Base-by-base conservation (phyloP, 1,140 invertebrate genomes). In the Eciton burchellii region DNA sequence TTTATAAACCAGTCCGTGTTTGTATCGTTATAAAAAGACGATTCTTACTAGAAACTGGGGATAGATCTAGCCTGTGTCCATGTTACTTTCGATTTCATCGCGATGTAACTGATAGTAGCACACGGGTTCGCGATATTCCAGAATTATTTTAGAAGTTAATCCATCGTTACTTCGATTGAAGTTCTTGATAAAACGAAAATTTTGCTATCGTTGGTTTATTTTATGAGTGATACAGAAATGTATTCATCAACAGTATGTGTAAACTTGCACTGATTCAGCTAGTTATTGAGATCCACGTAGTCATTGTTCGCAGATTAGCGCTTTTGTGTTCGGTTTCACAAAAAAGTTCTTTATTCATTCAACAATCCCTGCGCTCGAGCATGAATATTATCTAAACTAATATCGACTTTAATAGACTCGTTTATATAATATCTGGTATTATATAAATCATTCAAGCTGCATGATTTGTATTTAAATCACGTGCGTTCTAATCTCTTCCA, bases 221-320 rank as follows among this genome's bases (percentile, higher is more conserved):
- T 70, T 45, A 35, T 35, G 35, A 24, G 24, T 16, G n/a, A 19
- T n/a, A 19, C 5, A 41, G 16, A 5, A 43, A 43, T 68, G n/a
- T 65, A 45, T 68, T 77, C 63, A 68, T 77, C 43, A 62, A 77
- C 47, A 56, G n/a, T 68, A 43, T 21, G 21, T 43, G 24, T 35
- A 49, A 79, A 70, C 35, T 79, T 79, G 21, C 74, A 79, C 70
- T 79, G 74, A 79, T 79, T 21, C 41, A 8, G 12, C 12, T 79
- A n/a, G 35, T 56, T 63, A 70, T 79, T 70, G 35, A 79, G 74
- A 45, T 29, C 43, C 70, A 45, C 49, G 43, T 35, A 52, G 63
- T 49, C 74, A 79, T 79, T 79, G 74, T 79, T 79, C 63, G 12
- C 49, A 70, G 63, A 68, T 79, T 70, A 56, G 49, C 41, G 35